Evolutionary conservation across 2,113 vertebrate genomes (phyloP).

Genomic region (Phyllostomus hastatus): DNA sequence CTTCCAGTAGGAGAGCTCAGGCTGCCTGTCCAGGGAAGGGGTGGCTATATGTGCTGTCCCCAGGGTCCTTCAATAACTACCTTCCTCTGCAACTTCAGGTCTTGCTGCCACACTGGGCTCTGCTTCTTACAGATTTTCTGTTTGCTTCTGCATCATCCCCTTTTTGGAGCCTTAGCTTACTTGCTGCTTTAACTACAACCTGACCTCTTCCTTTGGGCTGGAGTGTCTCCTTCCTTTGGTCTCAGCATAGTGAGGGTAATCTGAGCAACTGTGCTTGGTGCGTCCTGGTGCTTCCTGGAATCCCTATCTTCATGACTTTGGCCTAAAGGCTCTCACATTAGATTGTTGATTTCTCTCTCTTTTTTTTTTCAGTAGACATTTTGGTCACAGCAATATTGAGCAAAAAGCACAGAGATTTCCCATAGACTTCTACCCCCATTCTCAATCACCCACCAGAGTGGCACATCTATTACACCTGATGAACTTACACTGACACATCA

Average conservation of each 20-base stretch:
- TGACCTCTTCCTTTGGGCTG: not conserved
- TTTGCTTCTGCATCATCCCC: not conserved
- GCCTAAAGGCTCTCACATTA: not conserved
- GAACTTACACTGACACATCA: not conserved
- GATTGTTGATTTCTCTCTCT: not conserved
- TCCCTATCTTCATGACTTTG: not conserved
- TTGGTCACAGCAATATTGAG: not conserved
- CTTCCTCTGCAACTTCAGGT: not conserved
- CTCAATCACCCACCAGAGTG: not conserved
- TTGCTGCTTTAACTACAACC: not conserved
- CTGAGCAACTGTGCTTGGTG: rapidly evolving
- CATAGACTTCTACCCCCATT: not conserved
- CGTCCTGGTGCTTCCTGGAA: not conserved
- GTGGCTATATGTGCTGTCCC: not conserved
- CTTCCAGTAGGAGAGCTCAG: not conserved
- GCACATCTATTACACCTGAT: not conserved
- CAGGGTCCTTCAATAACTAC: too few species aligned
- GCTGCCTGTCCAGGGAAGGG: not conserved
- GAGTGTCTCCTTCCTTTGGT: not conserved
- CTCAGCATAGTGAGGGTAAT: not conserved
- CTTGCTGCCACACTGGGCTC: not conserved
- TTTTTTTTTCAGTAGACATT: not conserved
- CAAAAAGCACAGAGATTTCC: not conserved
- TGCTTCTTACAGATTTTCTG: not conserved
- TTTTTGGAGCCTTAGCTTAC: not conserved